phyloP scores from a whole-genome alignment of 1,140 invertebrate genomes.

The Homarus americanus region DNA sequence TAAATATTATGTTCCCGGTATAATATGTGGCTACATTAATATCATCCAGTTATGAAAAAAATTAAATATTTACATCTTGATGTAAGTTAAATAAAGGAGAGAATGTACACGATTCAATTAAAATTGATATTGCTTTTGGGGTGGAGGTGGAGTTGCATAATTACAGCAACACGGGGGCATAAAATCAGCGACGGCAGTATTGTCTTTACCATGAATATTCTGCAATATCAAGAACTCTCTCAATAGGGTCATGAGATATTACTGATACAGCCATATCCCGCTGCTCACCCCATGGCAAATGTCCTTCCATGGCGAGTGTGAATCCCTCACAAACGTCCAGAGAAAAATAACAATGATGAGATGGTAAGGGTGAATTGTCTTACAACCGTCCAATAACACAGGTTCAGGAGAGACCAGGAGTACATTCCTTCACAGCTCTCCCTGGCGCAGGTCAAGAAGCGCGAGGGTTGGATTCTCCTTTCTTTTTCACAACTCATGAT shows the following conservation, averaged over 20 bases:
- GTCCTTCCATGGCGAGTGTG: not conserved
- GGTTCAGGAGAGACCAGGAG: no score
- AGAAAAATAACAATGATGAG: no score
- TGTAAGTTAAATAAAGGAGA: slow-evolving; percentile 10
- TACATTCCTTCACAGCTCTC: no score
- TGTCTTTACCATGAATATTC: not conserved
- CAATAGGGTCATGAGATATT: not conserved
- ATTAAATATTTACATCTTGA: not conserved
- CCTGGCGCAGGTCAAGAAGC: no score
- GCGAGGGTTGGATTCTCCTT: no score
- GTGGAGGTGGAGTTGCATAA: not conserved
- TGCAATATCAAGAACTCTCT: not conserved
- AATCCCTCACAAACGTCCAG: not conserved
- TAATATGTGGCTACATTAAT: no score
- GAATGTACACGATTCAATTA: not conserved
- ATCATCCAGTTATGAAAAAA: no score
- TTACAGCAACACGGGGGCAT: not conserved
- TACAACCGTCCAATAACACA: no score
- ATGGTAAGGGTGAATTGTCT: no score
- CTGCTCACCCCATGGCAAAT: not conserved
- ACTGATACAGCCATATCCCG: not conserved
- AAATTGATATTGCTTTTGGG: slow-evolving; percentile 9
- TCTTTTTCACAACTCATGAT: no score
- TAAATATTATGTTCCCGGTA: no score
- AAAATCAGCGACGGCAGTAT: not conserved